These are phyloP conservation scores for Dreissena polymorpha DNA, from an alignment of 1,140 invertebrate genomes.

Conservation along the genomic window DNA sequence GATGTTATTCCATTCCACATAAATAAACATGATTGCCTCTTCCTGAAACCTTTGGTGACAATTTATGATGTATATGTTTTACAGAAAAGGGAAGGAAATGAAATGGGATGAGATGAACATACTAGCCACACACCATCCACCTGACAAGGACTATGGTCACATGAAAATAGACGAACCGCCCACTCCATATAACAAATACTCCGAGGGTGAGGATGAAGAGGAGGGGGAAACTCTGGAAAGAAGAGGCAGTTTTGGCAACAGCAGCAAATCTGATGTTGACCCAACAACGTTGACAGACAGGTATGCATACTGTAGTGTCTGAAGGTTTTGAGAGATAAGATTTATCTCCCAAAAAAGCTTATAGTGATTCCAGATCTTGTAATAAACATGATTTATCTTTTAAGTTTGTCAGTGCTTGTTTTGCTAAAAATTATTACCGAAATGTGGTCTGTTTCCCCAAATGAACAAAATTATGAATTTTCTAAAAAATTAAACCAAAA, in stretches of 20 bases:
- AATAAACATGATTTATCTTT: not conserved
- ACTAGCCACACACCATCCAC: slow-evolving; percentile 97
- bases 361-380: slow-evolving; percentile 9
- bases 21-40: no score
- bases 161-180: slow-evolving; percentile 98
- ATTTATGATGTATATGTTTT: no score
- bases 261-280: slow-evolving; percentile 1
- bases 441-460: not conserved
- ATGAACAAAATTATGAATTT: not conserved
- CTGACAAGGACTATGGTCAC: slow-evolving; percentile 99
- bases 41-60: no score
- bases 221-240: slow-evolving; percentile 79
- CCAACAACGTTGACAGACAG: not conserved
- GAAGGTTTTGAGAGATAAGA: not conserved
- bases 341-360: not conserved
- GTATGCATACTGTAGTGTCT: no score
- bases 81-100: slow-evolving; percentile 81
- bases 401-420: not conserved
- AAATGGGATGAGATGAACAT: slow-evolving; percentile 99
- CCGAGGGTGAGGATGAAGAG: slow-evolving; percentile 85
- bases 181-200: slow-evolving; percentile 95
- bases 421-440: not conserved
- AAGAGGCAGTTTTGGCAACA: slow-evolving; percentile 78
- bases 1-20: no score
- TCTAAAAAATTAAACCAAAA: no score